Base-by-base conservation (phyloP, 2,113 vertebrate species). In the Dissostichus mawsoni region DNA sequence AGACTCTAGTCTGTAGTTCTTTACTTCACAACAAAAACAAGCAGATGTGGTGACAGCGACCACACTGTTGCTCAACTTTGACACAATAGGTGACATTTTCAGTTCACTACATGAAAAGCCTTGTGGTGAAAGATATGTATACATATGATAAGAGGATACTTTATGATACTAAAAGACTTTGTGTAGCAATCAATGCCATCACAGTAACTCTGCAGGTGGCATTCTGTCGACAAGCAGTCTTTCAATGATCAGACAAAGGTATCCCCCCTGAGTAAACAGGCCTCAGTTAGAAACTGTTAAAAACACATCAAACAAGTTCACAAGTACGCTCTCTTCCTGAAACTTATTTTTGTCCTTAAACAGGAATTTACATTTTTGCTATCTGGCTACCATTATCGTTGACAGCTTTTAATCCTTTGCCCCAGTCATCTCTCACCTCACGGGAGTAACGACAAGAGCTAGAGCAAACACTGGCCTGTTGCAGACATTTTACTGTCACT, bases 391-490 rank as follows among this genome's bases (percentile, higher is more conserved):
- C 36, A 3, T 65, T 41, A 8, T 18, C 52, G 65, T 78, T 86
- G 72, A 78, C 80, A 62, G 68, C 75, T 44, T 5, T n/a, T 11
- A 55, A 59, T 20, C 51, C 55, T 73, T 69, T 76, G 65, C 80
- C 51, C 70, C 57, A 13, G n/a, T 25, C 4, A 64, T 72, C 41
- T 84, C 76, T 84, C 69, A 78, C 82, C 62, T 72, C 70, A 69
- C 63, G 71, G 79, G 69, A 80, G 74, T 14, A 59, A 65, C 61
- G 29, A 18, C 82, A 52, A 63, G 78, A 61, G 79, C 50, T 0
- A 76, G 51, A 83, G 74, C 76, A 90, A 88, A 92, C 84, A 89
- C n/a, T 2, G 51, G 65, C 62, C 41, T 92, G 91, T 91, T 90
- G 81, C 44, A 0, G 33, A 87, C 81, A 41, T 61, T 78, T 78